Evolutionary conservation across 2,888 invertebrate genomes (phyloP).

Genomic region (Caenorhabditis angaria): DNA sequence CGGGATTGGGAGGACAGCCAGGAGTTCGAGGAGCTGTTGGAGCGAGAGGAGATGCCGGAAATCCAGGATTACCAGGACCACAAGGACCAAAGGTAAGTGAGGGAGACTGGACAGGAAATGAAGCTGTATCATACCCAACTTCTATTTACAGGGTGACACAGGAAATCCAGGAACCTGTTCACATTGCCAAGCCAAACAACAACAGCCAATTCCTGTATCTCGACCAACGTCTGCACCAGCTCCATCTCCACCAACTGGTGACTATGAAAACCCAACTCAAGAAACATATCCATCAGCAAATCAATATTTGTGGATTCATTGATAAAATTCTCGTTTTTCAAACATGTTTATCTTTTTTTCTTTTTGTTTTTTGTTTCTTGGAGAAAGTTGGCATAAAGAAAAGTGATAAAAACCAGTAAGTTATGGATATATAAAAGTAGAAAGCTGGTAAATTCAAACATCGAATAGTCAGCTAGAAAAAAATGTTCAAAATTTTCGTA

Average conservation of each 20-base stretch:
- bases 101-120: too few species aligned
- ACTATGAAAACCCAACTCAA: slow-evolving; percentile 15
- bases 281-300: slow-evolving; percentile 28
- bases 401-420: slow-evolving; percentile 5
- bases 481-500: slow-evolving; percentile 23
- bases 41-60: slow-evolving; percentile 61
- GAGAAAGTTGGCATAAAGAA: not conserved
- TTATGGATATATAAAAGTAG: not conserved
- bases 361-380: too few species aligned
- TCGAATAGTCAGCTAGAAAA: not conserved
- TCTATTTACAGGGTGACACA: slow-evolving; percentile 40
- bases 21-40: slow-evolving; percentile 64
- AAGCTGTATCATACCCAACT: too few species aligned
- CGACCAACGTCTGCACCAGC: slow-evolving; percentile 14
- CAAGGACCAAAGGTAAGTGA: slow-evolving; percentile 55
- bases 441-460: not conserved
- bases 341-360: slow-evolving; percentile 3
- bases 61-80: slow-evolving; percentile 64
- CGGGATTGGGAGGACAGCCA: slow-evolving; percentile 53
- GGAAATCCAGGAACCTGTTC: slow-evolving; percentile 57
- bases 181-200: slow-evolving; percentile 50
- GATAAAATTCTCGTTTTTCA: not conserved
- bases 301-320: slow-evolving; percentile 51
- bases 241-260: slow-evolving; percentile 19
- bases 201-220: too few species aligned